These are phyloP conservation scores for Ernsta delagoae DNA, from an alignment of 2,888 invertebrate species.

Conservation along the genomic window DNA sequence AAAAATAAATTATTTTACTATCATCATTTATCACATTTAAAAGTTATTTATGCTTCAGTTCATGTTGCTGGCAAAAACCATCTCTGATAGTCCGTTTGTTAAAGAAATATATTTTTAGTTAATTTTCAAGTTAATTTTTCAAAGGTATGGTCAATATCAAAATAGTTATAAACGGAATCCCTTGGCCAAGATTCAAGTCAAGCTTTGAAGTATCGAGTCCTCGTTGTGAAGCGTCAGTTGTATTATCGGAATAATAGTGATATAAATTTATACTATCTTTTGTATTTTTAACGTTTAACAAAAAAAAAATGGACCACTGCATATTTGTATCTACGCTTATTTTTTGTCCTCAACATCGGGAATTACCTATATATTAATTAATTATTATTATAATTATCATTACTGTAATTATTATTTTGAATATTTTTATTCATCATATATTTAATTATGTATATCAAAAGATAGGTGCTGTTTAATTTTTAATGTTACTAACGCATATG, in stretches of 20 bases:
- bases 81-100: too few species aligned
- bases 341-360: constrained; percentile 58
- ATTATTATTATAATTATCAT: constrained; percentile 23
- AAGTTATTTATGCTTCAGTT: too few species aligned
- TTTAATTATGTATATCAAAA: constrained; percentile 73
- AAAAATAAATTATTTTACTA: too few species aligned
- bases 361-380: constrained; percentile 54
- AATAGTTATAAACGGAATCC: not conserved
- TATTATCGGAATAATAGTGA: constrained; percentile 65
- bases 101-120: too few species aligned
- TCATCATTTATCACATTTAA: too few species aligned
- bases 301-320: constrained; percentile 63
- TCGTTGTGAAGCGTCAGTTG: constrained; percentile 75
- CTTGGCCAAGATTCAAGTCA: constrained; percentile 37
- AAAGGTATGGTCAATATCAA: too few species aligned
- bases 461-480: constrained; percentile 81
- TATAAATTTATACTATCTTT: constrained; percentile 52
- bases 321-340: constrained; percentile 73
- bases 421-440: constrained; percentile 68
- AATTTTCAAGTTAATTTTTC: too few species aligned
- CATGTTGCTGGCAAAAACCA: too few species aligned
- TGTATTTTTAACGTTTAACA: constrained; percentile 46
- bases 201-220: constrained; percentile 42
- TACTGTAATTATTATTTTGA: constrained; percentile 59
- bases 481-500: constrained; percentile 74